phyloP scores from a whole-genome alignment of 2,113 vertebrate genomes.

The Pachycephala philippinensis region DNA sequence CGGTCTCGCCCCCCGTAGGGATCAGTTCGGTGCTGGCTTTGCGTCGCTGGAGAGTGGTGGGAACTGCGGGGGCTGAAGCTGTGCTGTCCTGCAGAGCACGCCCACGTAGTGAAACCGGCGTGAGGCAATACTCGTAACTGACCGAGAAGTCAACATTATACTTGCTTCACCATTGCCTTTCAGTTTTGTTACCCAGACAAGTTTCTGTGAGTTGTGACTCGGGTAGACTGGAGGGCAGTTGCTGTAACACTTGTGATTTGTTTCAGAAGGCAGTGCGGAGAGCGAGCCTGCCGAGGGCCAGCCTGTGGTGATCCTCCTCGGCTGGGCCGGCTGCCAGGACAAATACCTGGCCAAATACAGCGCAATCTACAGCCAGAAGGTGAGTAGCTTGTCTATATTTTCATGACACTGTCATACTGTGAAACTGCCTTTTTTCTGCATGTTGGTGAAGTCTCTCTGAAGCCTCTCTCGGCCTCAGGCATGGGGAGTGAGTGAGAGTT shows the following conservation, averaged over 20 bases:
- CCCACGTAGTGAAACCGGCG: rapidly evolving
- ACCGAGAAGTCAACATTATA: background rate
- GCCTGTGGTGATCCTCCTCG: slow-evolving; percentile 91
- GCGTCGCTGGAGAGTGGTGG: background rate
- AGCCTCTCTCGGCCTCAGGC: background rate
- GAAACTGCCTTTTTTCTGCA: background rate
- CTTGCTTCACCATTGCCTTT: rapidly evolving
- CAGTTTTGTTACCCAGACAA: background rate
- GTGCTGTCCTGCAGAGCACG: rapidly evolving
- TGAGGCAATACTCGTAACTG: background rate
- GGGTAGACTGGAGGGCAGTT: background rate
- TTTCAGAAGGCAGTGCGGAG: slow-evolving; percentile 62
- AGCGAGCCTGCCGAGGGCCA: background rate
- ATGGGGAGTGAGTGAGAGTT: background rate
- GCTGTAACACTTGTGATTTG: background rate
- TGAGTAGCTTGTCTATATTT: slow-evolving; percentile 26
- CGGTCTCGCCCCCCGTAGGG: rapidly evolving
- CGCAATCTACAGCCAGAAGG: slow-evolving; percentile 88
- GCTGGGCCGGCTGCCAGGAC: slow-evolving; percentile 94
- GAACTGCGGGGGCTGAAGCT: background rate
- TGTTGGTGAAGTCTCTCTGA: background rate
- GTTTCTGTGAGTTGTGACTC: background rate
- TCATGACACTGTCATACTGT: background rate
- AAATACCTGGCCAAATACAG: slow-evolving; percentile 93
- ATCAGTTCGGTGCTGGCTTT: background rate